A percentile compares a stretch with the other conserved stretches of the same genome.
These are phyloP conservation scores for Margarornis squamiger DNA, from an alignment of 2,797 vertebrate genomes.

Conservation along the genomic window DNA sequence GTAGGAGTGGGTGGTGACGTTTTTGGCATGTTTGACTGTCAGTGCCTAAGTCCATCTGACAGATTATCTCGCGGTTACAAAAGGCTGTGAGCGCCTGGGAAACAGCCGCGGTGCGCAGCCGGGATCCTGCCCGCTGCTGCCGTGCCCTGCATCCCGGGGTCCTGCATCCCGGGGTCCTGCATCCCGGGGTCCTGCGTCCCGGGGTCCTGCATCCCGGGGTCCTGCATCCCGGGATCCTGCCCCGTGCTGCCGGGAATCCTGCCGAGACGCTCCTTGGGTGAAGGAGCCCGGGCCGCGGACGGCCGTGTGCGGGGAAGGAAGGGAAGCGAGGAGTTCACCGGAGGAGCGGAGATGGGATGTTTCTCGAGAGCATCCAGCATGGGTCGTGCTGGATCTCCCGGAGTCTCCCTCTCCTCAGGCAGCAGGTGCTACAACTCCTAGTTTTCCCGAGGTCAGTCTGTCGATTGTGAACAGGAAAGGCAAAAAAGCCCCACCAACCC, in stretches of 20 bases:
- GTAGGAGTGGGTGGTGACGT: slow-evolving; percentile 37
- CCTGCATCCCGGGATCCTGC: background rate
- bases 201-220: background rate
- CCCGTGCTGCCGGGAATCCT: background rate
- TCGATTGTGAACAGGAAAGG: background rate
- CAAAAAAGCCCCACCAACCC: background rate
- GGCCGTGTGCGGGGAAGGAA: rapidly evolving
- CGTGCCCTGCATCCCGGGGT: rapidly evolving
- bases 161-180: no score
- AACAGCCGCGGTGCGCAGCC: background rate
- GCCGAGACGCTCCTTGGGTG: background rate
- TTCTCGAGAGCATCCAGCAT: background rate
- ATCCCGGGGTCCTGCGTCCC: background rate
- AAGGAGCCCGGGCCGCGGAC: no score
- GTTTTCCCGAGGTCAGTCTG: background rate
- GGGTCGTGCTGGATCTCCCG: background rate
- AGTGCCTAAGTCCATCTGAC: background rate
- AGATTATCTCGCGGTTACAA: slow-evolving; percentile 20
- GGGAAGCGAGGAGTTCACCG: rapidly evolving
- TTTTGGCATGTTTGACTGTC: slow-evolving; percentile 25
- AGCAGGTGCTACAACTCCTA: background rate
- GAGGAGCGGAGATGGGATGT: background rate
- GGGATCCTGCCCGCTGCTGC: background rate
- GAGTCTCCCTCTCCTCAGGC: background rate
- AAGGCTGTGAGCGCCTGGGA: background rate